Evolutionary conservation across 2,888 invertebrate species (phyloP).

Genomic region (Coenonympha glycerion): DNA sequence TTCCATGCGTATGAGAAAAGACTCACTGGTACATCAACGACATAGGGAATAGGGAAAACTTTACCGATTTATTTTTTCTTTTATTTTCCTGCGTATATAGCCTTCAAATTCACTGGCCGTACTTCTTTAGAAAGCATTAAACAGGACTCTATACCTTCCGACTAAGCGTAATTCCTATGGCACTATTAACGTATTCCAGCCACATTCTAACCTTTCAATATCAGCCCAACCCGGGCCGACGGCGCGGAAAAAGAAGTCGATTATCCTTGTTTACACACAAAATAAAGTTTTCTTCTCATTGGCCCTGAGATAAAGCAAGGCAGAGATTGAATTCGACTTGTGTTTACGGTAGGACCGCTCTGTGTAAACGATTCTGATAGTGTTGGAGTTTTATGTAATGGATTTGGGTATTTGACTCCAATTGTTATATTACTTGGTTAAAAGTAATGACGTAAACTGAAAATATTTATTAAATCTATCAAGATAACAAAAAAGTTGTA

Average conservation of each 20-base stretch:
- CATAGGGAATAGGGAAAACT: neutral
- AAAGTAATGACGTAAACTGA: no score
- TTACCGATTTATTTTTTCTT: neutral
- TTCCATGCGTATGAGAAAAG: no score
- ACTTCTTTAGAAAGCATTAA: slow-evolving; percentile 11
- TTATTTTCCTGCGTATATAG: neutral
- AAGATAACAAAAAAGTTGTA: no score
- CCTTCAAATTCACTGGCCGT: slow-evolving; percentile 3
- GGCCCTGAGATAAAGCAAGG: slow-evolving; percentile 58
- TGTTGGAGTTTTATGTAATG: neutral
- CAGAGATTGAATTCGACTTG: slow-evolving; percentile 67
- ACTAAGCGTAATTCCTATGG: slow-evolving; percentile 7
- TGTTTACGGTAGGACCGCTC: slow-evolving; percentile 59
- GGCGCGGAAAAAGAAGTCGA: slow-evolving; percentile 54
- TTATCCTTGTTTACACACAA: slow-evolving; percentile 68
- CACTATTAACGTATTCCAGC: slow-evolving; percentile 56
- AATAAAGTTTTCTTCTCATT: slow-evolving; percentile 72
- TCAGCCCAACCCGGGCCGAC: slow-evolving; percentile 46
- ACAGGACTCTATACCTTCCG: slow-evolving; percentile 1
- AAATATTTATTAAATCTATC: no score
- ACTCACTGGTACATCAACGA: no score
- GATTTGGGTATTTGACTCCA: no score
- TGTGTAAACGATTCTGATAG: slow-evolving; percentile 58
- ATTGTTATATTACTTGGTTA: no score
- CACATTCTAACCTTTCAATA: slow-evolving; percentile 58